Evolutionary conservation across 2,888 invertebrate species (phyloP).

Genomic region (Acanthoscelides obtectus): DNA sequence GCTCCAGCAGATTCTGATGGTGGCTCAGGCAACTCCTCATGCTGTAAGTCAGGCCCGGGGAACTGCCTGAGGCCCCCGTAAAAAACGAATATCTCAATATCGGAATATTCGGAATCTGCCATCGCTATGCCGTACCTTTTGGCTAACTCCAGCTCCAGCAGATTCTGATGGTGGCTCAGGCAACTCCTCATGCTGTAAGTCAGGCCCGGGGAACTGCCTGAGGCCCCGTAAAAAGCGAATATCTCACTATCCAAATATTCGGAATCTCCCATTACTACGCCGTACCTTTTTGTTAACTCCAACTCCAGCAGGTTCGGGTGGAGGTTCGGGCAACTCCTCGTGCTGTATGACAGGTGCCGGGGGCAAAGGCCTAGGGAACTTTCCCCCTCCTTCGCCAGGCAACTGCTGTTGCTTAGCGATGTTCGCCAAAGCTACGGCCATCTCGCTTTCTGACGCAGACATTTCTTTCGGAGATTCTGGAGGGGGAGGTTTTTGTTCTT

Average conservation of each 20-base stretch:
- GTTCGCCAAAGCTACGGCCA: constrained; percentile 25
- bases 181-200: too few species aligned
- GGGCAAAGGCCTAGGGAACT: constrained; percentile 50
- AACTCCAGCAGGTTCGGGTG: constrained; percentile 68
- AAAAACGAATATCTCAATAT: too few species aligned
- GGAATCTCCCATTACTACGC: not conserved
- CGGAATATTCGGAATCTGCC: too few species aligned
- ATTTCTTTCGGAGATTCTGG: constrained; percentile 11
- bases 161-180: too few species aligned
- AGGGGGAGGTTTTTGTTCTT: constrained; percentile 9
- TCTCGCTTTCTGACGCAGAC: constrained; percentile 21
- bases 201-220: too few species aligned
- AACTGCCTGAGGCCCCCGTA: too few species aligned
- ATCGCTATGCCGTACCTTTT: too few species aligned
- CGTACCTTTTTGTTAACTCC: constrained; percentile 69
- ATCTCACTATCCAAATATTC: not conserved
- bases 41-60: too few species aligned
- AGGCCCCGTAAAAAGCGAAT: too few species aligned
- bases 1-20: too few species aligned
- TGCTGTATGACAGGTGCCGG: constrained; percentile 58
- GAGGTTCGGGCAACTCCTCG: constrained; percentile 59
- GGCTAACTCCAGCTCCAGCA: too few species aligned
- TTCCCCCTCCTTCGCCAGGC: constrained; percentile 48
- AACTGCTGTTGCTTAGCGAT: constrained; percentile 29
- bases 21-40: too few species aligned